A percentile compares a stretch with the other conserved stretches of the same genome.
Conservation (phyloP, 2,888 invertebrate genomes). For the Hirtodrosophila duncani region DNA sequence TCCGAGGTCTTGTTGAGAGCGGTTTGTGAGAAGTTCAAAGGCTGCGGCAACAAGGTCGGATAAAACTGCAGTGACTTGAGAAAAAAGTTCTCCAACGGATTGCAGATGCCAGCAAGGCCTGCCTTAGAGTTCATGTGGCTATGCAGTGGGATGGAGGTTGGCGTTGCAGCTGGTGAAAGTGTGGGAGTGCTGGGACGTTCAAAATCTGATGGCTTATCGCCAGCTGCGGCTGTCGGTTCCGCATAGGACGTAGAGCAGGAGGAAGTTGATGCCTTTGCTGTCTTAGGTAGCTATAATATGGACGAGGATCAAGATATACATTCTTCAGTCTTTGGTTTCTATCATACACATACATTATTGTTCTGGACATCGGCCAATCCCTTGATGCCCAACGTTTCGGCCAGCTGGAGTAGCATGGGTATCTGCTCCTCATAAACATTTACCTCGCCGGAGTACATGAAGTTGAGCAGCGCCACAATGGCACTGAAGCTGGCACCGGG, state of each 20-base stretch:
- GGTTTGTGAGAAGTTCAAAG: constrained; percentile 78
- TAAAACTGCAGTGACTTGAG: constrained; percentile 78
- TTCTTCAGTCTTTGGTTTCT: too few relatives aligned
- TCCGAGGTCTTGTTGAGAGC: constrained; percentile 77
- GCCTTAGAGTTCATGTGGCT: constrained; percentile 28
- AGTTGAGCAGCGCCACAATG: constrained; percentile 85
- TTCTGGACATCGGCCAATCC: constrained; percentile 88
- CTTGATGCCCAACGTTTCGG: constrained; percentile 88
- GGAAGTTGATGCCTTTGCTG: constrained; percentile 49
- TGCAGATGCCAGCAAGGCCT: constrained; percentile 34
- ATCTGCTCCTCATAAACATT: constrained; percentile 89
- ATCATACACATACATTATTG: constrained; percentile 81
- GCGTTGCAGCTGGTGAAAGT: constrained; percentile 40
- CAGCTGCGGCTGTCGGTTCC: constrained; percentile 38
- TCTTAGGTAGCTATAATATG: constrained; percentile 58
- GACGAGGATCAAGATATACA: neutral
- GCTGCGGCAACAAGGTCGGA: constrained; percentile 77
- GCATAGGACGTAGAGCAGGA: constrained; percentile 24
- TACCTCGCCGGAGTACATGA: constrained; percentile 93
- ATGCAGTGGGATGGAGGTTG: constrained; percentile 43
- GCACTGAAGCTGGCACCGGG: constrained; percentile 78
- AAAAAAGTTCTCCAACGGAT: constrained; percentile 77
- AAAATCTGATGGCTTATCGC: constrained; percentile 42
- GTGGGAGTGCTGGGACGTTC: constrained; percentile 39
- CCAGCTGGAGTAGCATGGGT: constrained; percentile 86